phyloP scores from a whole-genome alignment of 2,888 invertebrate genomes.

The Agriopis leucophaearia region DNA sequence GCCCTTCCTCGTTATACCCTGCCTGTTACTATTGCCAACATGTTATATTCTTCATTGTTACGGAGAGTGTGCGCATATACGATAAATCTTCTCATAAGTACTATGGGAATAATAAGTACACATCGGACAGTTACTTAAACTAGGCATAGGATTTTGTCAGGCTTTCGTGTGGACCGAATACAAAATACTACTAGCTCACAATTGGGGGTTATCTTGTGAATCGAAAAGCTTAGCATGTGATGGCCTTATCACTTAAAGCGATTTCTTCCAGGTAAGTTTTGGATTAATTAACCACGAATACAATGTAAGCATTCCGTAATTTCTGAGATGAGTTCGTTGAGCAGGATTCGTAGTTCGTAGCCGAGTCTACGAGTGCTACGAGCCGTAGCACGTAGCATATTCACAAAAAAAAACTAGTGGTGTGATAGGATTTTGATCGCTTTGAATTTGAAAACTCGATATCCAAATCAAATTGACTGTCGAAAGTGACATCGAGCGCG shows the following conservation, averaged over 20 bases:
- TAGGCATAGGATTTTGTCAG: not conserved
- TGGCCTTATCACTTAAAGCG: too few species aligned
- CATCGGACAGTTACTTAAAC: not conserved
- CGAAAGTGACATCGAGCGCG: slow-evolving; percentile 47
- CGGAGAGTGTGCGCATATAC: slow-evolving; percentile 9
- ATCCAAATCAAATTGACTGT: slow-evolving; percentile 19
- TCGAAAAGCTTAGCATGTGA: not conserved
- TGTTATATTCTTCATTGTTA: slow-evolving; percentile 31
- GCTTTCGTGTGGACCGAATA: not conserved
- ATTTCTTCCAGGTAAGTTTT: too few species aligned
- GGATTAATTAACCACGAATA: too few species aligned
- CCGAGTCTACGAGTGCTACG: slow-evolving; percentile 8
- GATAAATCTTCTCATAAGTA: not conserved
- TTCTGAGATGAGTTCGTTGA: slow-evolving; percentile 1
- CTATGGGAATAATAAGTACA: not conserved
- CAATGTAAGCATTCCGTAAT: not conserved
- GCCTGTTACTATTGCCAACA: slow-evolving; percentile 30
- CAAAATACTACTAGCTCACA: too few species aligned
- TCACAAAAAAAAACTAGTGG: slow-evolving; percentile 9
- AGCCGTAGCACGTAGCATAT: slow-evolving; percentile 10
- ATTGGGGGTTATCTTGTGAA: not conserved
- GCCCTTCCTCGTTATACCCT: slow-evolving; percentile 57
- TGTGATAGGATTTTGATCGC: slow-evolving; percentile 11
- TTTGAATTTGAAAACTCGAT: slow-evolving; percentile 16
- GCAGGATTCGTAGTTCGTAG: slow-evolving; percentile 12